Base-by-base conservation (phyloP, 2,888 invertebrate species). In the Gymnocheta viridis region DNA sequence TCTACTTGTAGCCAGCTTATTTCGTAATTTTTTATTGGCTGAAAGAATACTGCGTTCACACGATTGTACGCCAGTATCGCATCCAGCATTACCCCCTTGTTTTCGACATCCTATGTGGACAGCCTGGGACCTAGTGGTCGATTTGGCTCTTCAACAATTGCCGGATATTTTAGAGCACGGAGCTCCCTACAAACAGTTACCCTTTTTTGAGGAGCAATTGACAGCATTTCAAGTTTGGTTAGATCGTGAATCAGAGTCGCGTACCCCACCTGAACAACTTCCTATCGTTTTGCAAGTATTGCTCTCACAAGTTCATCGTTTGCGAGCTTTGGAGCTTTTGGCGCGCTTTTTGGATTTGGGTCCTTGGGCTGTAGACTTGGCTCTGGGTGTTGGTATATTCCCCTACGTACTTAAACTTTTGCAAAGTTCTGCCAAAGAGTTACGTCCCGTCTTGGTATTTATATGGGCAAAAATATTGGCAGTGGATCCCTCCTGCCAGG, bases 381-480 rank as follows among this genome's bases (percentile, higher is more conserved):
- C 99, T 70, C 94, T 99, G 27, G 97, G 97, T 73, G 99, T 99
- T 58, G 99, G 99, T 87, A 99, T 99, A 90, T 99, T 99, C 92
- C 99, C 99, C 0, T 99, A 99, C 92, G 98, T 99, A 88, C 94
- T 99, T 74, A 99, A 99, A 92, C 93, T 99, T 87, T 93, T 99
- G 88, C 99, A 99, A 93, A 98, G 98, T 88, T 96, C 96, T 85
- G 98, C 98, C 3, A 94, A 95, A 87, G 99, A 99, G 91, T 93
- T 99, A 87, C 94, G 98, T 79, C 97, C 98, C 7, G 94, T 98
- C 82, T 94, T 99, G 88, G 98, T 99, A 56, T 99, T 98, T 92
- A 99, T 99, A 88, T 99, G 99, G 99, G 98, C 99, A 19, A 98
- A 99, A 93, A 98, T 99, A 88, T 93, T 99, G 79, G 98, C 99